Evolutionary conservation across 1,140 invertebrate species (phyloP).

Genomic region (Drosophila athabasca): DNA sequence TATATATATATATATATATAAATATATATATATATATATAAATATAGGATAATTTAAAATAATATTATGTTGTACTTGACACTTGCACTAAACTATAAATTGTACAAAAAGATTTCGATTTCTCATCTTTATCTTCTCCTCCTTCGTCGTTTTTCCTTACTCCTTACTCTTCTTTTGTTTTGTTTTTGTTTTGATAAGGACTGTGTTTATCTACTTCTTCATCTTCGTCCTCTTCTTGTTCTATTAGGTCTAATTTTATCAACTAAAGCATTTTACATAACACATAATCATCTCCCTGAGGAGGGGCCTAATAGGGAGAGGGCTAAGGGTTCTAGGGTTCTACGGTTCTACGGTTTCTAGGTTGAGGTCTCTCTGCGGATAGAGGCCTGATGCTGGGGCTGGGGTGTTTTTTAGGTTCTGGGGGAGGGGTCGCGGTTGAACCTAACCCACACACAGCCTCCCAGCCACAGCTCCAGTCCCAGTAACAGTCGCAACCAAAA

Average conservation of each 20-base stretch:
- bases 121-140: constrained; percentile 17
- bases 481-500: background rate
- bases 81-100: constrained; percentile 62
- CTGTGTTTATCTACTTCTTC: constrained; percentile 14
- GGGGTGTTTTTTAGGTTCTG: background rate
- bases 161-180: background rate
- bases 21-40: constrained; percentile 24
- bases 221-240: background rate
- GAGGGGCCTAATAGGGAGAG: no score
- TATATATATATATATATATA: background rate
- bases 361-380: no score
- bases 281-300: constrained; percentile 10
- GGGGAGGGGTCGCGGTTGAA: background rate
- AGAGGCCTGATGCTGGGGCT: no score
- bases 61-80: constrained; percentile 59
- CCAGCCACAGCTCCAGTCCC: background rate
- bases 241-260: constrained; percentile 14
- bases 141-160: background rate
- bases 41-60: constrained; percentile 41
- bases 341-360: no score
- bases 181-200: constrained; percentile 23
- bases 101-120: constrained; percentile 62
- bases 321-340: no score
- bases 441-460: constrained; percentile 7
- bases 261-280: constrained; percentile 46